Conservation (phyloP, 2,797 vertebrate genomes). For the Moxostoma hubbsi region DNA sequence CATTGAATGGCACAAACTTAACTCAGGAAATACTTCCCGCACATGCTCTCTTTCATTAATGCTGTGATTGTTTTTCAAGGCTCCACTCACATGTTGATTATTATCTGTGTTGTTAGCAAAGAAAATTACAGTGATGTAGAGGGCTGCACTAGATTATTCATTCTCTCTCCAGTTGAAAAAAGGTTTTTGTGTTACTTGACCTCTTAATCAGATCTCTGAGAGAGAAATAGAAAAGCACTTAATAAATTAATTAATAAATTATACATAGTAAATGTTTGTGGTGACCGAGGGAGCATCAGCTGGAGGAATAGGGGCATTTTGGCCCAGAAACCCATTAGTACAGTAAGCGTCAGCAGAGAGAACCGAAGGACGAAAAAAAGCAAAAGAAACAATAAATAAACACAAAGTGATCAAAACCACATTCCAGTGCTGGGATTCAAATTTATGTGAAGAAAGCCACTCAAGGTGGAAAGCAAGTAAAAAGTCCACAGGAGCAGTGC, state of each 20-base stretch:
- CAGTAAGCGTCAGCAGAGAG: slow-evolving; percentile 18
- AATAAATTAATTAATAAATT: slow-evolving; percentile 48
- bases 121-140: slow-evolving; percentile 46
- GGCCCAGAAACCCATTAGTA: slow-evolving; percentile 39
- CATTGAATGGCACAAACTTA: neutral
- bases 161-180: slow-evolving; percentile 20
- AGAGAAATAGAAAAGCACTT: slow-evolving; percentile 28
- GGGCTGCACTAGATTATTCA: slow-evolving; percentile 22
- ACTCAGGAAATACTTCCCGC: slow-evolving; percentile 18
- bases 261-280: slow-evolving; percentile 48
- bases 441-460: slow-evolving; percentile 6
- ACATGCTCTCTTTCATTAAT: slow-evolving; percentile 38
- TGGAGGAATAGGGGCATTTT: slow-evolving; percentile 24
- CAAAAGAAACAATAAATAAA: slow-evolving; percentile 27
- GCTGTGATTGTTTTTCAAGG: slow-evolving; percentile 39
- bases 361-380: neutral
- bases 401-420: slow-evolving; percentile 40
- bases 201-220: slow-evolving; percentile 42
- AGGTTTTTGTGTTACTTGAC: neutral
- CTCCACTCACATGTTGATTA: slow-evolving; percentile 33
- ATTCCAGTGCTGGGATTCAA: slow-evolving; percentile 13
- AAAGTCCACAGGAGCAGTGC: slow-evolving; percentile 9
- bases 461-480: slow-evolving; percentile 15
- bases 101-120: slow-evolving; percentile 22
- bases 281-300: slow-evolving; percentile 19